These are phyloP conservation scores for Coleophora deauratella DNA, from an alignment of 2,888 invertebrate species.

Conservation along the genomic window DNA sequence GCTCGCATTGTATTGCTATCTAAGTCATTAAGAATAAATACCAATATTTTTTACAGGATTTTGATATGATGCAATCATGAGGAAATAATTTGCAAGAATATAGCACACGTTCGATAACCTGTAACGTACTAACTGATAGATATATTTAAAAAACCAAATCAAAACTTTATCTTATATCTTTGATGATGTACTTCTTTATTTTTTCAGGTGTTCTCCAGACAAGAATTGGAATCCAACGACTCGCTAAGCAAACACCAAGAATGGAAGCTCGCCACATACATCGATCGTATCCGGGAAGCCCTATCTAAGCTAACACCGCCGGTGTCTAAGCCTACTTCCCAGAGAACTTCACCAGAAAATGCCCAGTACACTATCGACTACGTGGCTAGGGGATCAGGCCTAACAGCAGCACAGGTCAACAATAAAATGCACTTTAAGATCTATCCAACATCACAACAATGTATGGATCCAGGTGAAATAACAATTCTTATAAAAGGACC, in stretches of 20 bases:
- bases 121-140: background rate
- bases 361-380: conserved; percentile 65
- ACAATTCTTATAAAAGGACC: conserved; percentile 66
- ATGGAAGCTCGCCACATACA: conserved; percentile 70
- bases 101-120: background rate
- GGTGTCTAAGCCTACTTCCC: conserved; percentile 46
- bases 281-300: conserved; percentile 63
- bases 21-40: too few species aligned
- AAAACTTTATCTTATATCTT: background rate
- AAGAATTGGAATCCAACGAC: conserved; percentile 66
- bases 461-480: conserved; percentile 60
- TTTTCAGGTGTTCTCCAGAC: conserved; percentile 73
- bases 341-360: conserved; percentile 48
- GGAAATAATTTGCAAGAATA: too few species aligned
- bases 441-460: conserved; percentile 69
- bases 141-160: too few species aligned
- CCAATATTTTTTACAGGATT: too few species aligned
- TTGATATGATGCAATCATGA: too few species aligned
- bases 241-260: conserved; percentile 68
- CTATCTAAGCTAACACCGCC: conserved; percentile 55
- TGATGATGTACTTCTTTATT: background rate
- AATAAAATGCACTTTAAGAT: conserved; percentile 74
- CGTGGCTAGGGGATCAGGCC: conserved; percentile 75
- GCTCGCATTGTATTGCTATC: too few species aligned
- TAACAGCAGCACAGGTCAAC: conserved; percentile 72